These are phyloP conservation scores for Sialis lutaria DNA, from an alignment of 2,888 invertebrate species.

Conservation along the genomic window DNA sequence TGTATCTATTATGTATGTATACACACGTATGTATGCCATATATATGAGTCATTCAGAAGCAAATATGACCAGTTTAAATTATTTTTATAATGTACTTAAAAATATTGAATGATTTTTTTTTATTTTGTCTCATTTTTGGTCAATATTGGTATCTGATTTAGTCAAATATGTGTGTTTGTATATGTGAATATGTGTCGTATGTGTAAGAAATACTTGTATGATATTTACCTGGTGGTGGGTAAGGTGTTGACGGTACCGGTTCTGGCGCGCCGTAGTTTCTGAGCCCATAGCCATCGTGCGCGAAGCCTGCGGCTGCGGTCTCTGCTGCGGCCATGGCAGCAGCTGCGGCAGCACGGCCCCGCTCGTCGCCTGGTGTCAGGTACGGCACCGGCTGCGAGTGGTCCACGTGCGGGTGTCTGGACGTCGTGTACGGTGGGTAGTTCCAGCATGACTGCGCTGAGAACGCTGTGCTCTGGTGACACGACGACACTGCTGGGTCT, in stretches of 20 bases:
- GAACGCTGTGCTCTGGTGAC: slow-evolving; percentile 43
- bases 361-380: slow-evolving; percentile 49
- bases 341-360: slow-evolving; percentile 40
- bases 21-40: too few relatives aligned
- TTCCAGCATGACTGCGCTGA: slow-evolving; percentile 61
- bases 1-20: too few relatives aligned
- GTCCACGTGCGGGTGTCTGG: slow-evolving; percentile 40
- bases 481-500: slow-evolving; percentile 35
- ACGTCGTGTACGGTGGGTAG: slow-evolving; percentile 37
- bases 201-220: slow-evolving; percentile 8
- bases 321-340: slow-evolving; percentile 35
- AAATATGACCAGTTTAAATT: neutral
- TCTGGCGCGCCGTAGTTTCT: slow-evolving; percentile 56
- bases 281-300: slow-evolving; percentile 58
- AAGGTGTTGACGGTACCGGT: slow-evolving; percentile 55
- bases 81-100: neutral
- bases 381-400: slow-evolving; percentile 48
- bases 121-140: neutral
- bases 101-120: neutral
- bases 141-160: neutral
- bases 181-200: neutral
- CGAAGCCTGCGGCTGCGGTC: slow-evolving; percentile 43
- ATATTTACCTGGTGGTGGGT: slow-evolving; percentile 61
- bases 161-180: neutral
- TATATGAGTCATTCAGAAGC: too few relatives aligned